Evolutionary conservation across 2,113 vertebrate species (phyloP).

Genomic region (Montifringilla adamsi): DNA sequence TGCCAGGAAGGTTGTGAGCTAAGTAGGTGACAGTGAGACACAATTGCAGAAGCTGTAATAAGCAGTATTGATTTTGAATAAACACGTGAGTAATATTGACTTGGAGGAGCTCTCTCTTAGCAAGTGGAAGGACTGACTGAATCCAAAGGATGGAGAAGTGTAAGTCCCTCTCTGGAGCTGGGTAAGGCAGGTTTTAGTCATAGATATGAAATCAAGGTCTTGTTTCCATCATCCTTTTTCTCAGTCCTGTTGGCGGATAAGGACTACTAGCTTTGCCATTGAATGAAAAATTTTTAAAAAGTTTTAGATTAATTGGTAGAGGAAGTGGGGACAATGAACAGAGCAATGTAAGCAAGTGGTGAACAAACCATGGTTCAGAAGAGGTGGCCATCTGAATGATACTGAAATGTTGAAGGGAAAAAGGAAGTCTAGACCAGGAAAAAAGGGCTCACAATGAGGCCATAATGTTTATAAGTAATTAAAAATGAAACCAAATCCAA

Average conservation of each 20-base stretch:
- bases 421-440: not conserved
- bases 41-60: constrained; percentile 47
- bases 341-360: not conserved
- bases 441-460: not conserved
- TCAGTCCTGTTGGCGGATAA: not conserved
- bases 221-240: not conserved
- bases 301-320: not conserved
- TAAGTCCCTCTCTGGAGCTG: not conserved
- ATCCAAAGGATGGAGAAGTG: not conserved
- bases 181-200: not conserved
- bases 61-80: constrained; percentile 51
- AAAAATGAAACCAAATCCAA: not conserved
- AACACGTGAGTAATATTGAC: constrained; percentile 15
- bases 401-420: not conserved
- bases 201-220: not conserved
- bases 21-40: constrained; percentile 17
- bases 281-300: not conserved
- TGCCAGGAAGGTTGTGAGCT: not conserved
- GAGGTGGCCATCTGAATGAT: not conserved
- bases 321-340: not conserved
- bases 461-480: not conserved
- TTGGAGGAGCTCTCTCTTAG: not conserved
- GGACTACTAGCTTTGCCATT: not conserved
- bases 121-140: not conserved
- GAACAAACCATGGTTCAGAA: not conserved